phyloP scores from a whole-genome alignment of 2,113 vertebrate species.

The Malurus alboscapulatus region DNA sequence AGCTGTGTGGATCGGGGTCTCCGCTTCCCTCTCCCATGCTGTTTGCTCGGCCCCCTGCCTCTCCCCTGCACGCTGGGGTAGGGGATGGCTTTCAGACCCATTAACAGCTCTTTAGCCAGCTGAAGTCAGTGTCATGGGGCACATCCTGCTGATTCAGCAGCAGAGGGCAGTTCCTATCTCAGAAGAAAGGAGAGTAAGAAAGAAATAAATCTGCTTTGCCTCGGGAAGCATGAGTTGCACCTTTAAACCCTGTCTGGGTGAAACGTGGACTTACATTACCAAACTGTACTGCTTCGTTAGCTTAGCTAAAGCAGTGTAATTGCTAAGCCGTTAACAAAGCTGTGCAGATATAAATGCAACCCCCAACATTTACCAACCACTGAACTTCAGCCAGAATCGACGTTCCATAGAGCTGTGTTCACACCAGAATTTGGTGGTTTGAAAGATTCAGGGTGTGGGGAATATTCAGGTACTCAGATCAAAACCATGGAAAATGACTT shows the following conservation, averaged over 20 bases:
- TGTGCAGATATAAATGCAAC: not conserved
- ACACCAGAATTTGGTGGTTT: not conserved
- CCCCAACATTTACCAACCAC: not conserved
- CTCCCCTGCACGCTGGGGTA: not conserved
- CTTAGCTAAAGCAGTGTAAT: not conserved
- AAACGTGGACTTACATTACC: not conserved
- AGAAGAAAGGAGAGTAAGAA: not conserved
- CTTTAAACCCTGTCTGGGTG: not conserved
- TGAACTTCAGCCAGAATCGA: not conserved
- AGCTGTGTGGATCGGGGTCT: slow-evolving; percentile 16
- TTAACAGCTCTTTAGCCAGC: slow-evolving; percentile 6
- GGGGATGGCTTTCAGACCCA: not conserved
- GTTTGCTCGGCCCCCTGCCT: not conserved
- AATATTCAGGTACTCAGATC: not conserved
- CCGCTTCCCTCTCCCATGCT: not conserved
- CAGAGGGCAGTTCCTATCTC: not conserved
- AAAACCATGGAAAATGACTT: not conserved
- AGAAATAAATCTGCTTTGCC: not conserved
- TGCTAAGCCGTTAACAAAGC: not conserved
- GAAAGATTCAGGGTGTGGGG: rapidly evolving
- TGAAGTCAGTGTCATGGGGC: not conserved
- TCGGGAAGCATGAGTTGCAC: not conserved
- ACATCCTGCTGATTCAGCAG: slow-evolving; percentile 30
- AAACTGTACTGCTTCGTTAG: not conserved
- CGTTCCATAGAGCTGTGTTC: not conserved